Evolutionary conservation across 2,888 invertebrate species (phyloP).

Genomic region (Dascillus cervinus): DNA sequence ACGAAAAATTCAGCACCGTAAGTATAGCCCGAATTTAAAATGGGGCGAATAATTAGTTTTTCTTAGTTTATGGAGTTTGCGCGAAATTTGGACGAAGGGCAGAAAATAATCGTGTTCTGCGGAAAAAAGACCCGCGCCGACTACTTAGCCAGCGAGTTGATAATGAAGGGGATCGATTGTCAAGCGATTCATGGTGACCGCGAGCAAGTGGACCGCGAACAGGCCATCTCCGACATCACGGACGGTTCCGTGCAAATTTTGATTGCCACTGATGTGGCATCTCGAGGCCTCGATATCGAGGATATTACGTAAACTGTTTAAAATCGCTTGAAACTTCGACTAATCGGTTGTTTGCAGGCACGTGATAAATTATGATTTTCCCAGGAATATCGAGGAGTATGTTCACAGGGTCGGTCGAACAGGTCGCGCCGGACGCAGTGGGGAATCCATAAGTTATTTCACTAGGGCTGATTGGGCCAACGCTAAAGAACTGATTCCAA

Average conservation of each 20-base stretch:
- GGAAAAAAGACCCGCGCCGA: conserved; percentile 79
- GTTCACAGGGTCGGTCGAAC: conserved; percentile 95
- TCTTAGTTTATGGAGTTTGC: conserved; percentile 61
- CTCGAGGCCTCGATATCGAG: conserved; percentile 86
- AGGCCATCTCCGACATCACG: conserved; percentile 77
- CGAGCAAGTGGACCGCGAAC: conserved; percentile 66
- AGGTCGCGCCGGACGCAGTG: conserved; percentile 82
- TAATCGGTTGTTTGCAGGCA: conserved; percentile 45
- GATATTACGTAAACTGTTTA: conserved; percentile 59
- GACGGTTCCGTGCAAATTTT: conserved; percentile 72
- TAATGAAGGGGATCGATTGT: conserved; percentile 58
- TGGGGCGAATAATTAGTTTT: not conserved
- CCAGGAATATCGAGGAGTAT: conserved; percentile 90
- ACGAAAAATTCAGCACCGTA: conserved; percentile 60
- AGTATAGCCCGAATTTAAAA: conserved; percentile 1
- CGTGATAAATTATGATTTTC: conserved; percentile 90
- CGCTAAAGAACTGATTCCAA: conserved; percentile 73
- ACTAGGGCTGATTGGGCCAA: conserved; percentile 75
- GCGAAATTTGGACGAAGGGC: conserved; percentile 57
- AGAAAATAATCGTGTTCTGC: conserved; percentile 88
- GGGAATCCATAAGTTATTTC: conserved; percentile 75
- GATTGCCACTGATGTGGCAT: conserved; percentile 92
- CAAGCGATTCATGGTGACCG: conserved; percentile 86
- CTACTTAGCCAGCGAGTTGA: conserved; percentile 73
- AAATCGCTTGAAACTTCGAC: not conserved